Evolutionary conservation across 2,113 vertebrate genomes (phyloP).

Genomic region (Polypterus bichir): DNA sequence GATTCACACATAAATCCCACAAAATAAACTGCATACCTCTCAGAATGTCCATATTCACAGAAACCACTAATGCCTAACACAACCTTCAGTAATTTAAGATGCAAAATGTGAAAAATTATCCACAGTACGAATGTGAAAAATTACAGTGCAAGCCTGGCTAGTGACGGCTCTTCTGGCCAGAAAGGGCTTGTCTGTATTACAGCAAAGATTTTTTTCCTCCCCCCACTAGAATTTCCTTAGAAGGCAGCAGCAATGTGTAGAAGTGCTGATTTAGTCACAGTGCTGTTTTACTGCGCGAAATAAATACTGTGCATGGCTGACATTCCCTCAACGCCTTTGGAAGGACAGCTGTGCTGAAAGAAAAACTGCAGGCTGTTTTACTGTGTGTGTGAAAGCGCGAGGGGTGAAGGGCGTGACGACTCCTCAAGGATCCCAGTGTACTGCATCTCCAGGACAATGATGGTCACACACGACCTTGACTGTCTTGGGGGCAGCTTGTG

Average conservation of each 20-base stretch:
- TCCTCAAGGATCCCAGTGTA: not conserved
- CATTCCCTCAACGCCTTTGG: constrained; percentile 1
- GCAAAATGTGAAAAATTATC: too few relatives aligned
- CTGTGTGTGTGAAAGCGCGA: not conserved
- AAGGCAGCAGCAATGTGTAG: not conserved
- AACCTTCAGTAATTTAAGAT: too few relatives aligned
- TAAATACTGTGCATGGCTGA: not conserved
- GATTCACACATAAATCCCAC: too few relatives aligned
- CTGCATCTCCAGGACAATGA: not conserved
- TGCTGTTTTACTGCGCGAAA: not conserved
- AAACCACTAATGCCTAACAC: too few relatives aligned
- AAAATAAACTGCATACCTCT: too few relatives aligned
- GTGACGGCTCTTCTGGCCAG: not conserved
- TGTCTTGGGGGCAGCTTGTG: too few relatives aligned
- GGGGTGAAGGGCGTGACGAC: not conserved
- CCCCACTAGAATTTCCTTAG: not conserved
- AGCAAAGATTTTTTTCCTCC: not conserved
- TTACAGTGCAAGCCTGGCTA: too few relatives aligned
- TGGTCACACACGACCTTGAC: too few relatives aligned
- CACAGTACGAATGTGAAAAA: too few relatives aligned
- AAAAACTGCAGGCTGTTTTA: not conserved
- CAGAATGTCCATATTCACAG: too few relatives aligned
- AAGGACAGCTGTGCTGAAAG: constrained; percentile 1
- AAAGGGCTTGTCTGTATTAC: not conserved
- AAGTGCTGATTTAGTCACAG: not conserved